Evolutionary conservation across 1,140 invertebrate species (phyloP), one percentile per base, ranked within the genome.

Genomic region (Bombus huntii): DNA sequence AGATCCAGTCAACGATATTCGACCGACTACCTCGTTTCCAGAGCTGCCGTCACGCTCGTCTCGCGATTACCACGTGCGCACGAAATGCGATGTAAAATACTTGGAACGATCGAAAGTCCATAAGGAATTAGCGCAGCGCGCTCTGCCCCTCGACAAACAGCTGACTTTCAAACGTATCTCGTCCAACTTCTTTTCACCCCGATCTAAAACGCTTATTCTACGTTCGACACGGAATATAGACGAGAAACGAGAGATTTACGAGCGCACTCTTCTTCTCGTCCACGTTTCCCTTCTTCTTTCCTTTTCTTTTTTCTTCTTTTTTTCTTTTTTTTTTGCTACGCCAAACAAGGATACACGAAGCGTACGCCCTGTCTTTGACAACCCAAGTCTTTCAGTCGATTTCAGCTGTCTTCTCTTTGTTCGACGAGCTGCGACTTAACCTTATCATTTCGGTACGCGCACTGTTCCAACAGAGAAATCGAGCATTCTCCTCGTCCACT

Each of bases 201-300:
- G 57, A 79, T 72, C 8, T 9, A 28, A 18, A 28, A 59, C 37
- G 39, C 8, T 47, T 31, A 39, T 42, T n/a, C 34, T 25, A 53
- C 70, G 44, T 57, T 74, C 15, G 25, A 66, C 78, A 28, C 65
- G 13, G 70, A 71, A 71, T 47, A 77, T 31, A 9, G 39, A 62
- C 31, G 76, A 42, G 76, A 57, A 62, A 39, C 66, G 28, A 28
- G 39, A 62, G 76, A 80, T 85, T 85, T 85, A 85, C 83, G 66
- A 80, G 68, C 47, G 5, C 57, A 22, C 8, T 18, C 57, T 42
- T 13, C 37, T 62, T 39, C 71, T 47, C 5, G 5, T 39, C 28
- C 22, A 42, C 59, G n/a, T 34, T 53, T 53, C 6, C 25, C 10
- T 34, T 22, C 9, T 12, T 31, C 34, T 59, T 31, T 37, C 15